Base-by-base conservation (phyloP, 2,113 vertebrate genomes). In the Cathartes aura region DNA sequence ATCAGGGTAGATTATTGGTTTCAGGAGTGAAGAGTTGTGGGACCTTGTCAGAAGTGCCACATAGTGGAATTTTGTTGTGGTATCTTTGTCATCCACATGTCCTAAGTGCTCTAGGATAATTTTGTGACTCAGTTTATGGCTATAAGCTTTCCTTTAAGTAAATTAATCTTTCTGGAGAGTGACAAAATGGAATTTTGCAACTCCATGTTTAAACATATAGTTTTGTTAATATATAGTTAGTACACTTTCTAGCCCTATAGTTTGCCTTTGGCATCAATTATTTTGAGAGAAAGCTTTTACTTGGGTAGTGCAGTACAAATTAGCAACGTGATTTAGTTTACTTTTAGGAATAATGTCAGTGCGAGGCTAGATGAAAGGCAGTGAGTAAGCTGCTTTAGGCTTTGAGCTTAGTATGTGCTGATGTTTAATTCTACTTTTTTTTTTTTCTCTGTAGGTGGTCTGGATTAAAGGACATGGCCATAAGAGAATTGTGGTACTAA, bases 381-480 rank as follows among this genome's bases (percentile, higher is more conserved):
- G 26, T 6, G 19, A 79, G 42, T 17, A 66, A 59, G 23, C 19
- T 83, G 34, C 34, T 56, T 60, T 62, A 66, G 58, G 8, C 29
- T 76, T 62, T 70, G 52, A 48, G 34, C 3, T 74, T 60, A 38
- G 13, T 22, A 10, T 9, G 8, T 52, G 73, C 36, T 66, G 55
- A 19, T 64, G 47, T 19, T 88, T 21, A 74, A 1, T 87, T 93
- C 29, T 82, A 16, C 12, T 18, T 80, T 50, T 94, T 38, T 94
- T 81, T 96, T 96, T 24, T 21, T 4, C 36, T 96, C 23, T 80
- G 21, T 93, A 99, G 99, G 99, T 99, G 55, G 99, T 99, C 95
- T 99, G 99, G 99, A 99, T 99, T 97, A 99, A 99, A 98, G 99
- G 99, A 38, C 99, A 99, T 17, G 99, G 99, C 60, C 99, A 99